Percentiles rank a stretch among this genome's conserved stretches.
Evolutionary conservation across 2,797 vertebrate genomes (phyloP).

Genomic region (Fistularia tabacaria): DNA sequence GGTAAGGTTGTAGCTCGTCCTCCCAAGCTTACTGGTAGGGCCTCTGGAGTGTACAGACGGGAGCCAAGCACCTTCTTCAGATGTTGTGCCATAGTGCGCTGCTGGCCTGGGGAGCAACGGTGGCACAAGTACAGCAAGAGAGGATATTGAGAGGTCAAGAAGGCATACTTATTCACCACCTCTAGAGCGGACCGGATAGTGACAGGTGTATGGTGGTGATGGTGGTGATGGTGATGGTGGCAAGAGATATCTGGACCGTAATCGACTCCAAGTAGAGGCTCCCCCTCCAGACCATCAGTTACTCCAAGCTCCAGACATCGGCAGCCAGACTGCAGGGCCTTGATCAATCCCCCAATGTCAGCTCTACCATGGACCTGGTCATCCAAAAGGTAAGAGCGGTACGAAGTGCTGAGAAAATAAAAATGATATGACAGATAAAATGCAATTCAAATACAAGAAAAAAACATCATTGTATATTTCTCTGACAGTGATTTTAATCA

Average conservation of each 20-base stretch:
- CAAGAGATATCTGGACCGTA: constrained; percentile 74
- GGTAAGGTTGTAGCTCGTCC: constrained; percentile 79
- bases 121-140: constrained; percentile 92
- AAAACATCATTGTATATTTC: too few relatives aligned
- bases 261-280: constrained; percentile 90
- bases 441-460: not conserved
- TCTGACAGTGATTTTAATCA: too few relatives aligned
- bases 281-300: constrained; percentile 88
- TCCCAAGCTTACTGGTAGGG: constrained; percentile 67
- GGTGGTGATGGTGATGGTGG: constrained; percentile 74
- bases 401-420: constrained; percentile 79
- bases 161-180: constrained; percentile 91
- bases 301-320: constrained; percentile 93
- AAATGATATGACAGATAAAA: not conserved
- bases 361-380: constrained; percentile 91
- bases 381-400: constrained; percentile 93
- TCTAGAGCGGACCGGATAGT: constrained; percentile 87
- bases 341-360: constrained; percentile 87
- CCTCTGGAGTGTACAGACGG: constrained; percentile 84
- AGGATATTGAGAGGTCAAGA: constrained; percentile 89
- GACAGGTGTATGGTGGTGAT: constrained; percentile 74
- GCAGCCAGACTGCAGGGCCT: constrained; percentile 88
- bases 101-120: constrained; percentile 87
- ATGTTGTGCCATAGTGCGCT: constrained; percentile 86
- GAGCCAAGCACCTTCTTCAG: constrained; percentile 85